phyloP scores from a whole-genome alignment of 2,888 invertebrate species.

The Amblyjoppa proteus region DNA sequence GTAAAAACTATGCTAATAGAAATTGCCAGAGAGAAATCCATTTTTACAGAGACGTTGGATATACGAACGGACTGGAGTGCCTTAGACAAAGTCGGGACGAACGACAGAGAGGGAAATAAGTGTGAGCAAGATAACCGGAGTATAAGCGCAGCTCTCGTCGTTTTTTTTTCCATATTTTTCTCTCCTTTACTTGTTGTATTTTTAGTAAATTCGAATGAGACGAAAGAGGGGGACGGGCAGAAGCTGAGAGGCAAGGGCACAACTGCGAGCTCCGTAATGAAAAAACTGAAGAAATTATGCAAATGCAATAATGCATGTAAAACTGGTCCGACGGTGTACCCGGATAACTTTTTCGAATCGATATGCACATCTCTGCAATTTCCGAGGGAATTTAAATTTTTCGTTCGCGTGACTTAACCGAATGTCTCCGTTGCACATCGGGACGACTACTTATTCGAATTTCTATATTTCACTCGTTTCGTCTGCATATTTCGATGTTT shows the following conservation, averaged over 20 bases:
- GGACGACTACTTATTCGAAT: not conserved
- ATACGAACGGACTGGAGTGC: constrained; percentile 17
- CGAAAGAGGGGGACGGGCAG: not conserved
- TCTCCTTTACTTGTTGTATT: constrained; percentile 1
- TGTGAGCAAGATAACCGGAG: constrained; percentile 62
- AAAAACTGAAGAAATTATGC: constrained; percentile 80
- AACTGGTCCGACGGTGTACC: constrained; percentile 61
- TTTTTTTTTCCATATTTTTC: constrained; percentile 6
- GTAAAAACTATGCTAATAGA: constrained; percentile 84
- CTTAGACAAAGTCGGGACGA: constrained; percentile 13
- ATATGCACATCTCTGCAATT: constrained; percentile 68
- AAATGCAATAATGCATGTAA: constrained; percentile 79
- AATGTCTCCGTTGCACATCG: not conserved
- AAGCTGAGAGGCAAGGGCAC: not conserved
- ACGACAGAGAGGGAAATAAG: constrained; percentile 60
- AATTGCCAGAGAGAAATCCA: constrained; percentile 81
- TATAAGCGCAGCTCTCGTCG: constrained; percentile 17
- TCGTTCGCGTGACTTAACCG: not conserved
- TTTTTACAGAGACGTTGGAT: constrained; percentile 72
- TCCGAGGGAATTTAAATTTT: not conserved
- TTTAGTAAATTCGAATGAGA: constrained; percentile 25
- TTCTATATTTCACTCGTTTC: not conserved
- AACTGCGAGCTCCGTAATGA: constrained; percentile 71
- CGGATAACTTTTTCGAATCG: constrained; percentile 74
- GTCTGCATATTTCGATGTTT: not conserved